Evolutionary conservation across 2,113 vertebrate species (phyloP).

Genomic region (Amphiprion percula): DNA sequence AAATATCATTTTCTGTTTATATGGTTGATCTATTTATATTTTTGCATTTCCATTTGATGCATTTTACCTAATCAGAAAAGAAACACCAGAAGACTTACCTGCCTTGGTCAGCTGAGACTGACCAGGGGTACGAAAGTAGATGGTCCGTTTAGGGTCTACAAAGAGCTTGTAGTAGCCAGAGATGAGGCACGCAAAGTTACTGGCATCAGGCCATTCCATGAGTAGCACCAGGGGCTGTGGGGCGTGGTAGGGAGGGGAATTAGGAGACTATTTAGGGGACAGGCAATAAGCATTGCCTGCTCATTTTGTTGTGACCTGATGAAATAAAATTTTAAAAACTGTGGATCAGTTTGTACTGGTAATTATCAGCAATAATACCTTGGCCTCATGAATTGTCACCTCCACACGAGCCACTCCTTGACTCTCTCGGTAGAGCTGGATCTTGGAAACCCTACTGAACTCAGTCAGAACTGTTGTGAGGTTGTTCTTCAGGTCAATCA

Average conservation of each 20-base stretch:
- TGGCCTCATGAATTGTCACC: constrained; percentile 94
- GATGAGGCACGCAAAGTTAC: constrained; percentile 97
- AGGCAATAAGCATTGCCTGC: constrained; percentile 66
- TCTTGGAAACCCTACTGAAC: constrained; percentile 96
- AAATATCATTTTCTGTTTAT: neutral
- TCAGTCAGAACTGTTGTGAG: constrained; percentile 97
- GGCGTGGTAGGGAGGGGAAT: constrained; percentile 52
- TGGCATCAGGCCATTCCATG: constrained; percentile 99
- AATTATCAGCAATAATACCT: constrained; percentile 83
- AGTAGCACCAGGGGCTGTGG: constrained; percentile 93
- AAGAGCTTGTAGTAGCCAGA: constrained; percentile 97
- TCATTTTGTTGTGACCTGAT: constrained; percentile 36
- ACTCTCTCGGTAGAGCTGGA: constrained; percentile 97
- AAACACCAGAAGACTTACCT: constrained; percentile 85
- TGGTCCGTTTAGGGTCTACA: constrained; percentile 95
- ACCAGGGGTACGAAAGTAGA: constrained; percentile 90
- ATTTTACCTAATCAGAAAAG: constrained; percentile 1
- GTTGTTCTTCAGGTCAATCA: constrained; percentile 99
- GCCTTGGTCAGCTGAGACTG: constrained; percentile 96
- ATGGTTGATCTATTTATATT: neutral
- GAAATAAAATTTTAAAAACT: constrained; percentile 21
- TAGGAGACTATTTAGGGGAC: constrained; percentile 61
- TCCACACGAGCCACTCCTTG: constrained; percentile 97
- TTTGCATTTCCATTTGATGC: neutral
- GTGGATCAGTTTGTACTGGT: neutral